A percentile compares a stretch with the other conserved stretches of the same genome.
These are phyloP conservation scores for Sminthurides aquaticus DNA, from an alignment of 2,888 invertebrate genomes.

Conservation along the genomic window DNA sequence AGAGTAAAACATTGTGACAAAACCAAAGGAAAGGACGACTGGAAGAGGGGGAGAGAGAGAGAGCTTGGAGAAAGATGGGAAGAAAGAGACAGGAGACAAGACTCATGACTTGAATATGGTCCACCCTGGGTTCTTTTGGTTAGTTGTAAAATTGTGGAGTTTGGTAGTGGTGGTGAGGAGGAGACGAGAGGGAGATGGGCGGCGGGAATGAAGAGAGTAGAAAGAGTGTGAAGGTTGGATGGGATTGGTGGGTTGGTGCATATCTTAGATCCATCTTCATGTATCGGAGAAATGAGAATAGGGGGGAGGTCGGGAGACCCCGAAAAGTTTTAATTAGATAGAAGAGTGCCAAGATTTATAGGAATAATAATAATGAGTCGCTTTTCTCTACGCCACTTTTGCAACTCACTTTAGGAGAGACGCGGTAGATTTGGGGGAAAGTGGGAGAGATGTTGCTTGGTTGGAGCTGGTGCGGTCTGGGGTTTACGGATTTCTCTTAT, in stretches of 20 bases:
- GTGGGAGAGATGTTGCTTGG: too few species aligned
- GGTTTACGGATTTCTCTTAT: too few species aligned
- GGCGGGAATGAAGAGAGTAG: too few species aligned
- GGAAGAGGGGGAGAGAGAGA: background rate
- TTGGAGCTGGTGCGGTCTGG: too few species aligned
- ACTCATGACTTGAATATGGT: background rate
- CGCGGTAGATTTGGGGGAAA: too few species aligned
- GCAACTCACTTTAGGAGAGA: slow-evolving; percentile 14
- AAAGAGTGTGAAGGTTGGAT: too few species aligned
- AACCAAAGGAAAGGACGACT: background rate
- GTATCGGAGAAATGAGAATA: slow-evolving; percentile 17
- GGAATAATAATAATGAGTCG: slow-evolving; percentile 33
- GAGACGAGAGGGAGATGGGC: too few species aligned
- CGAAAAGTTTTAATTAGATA: slow-evolving; percentile 35
- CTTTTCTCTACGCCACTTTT: slow-evolving; percentile 14
- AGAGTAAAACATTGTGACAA: background rate
- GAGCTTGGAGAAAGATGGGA: background rate
- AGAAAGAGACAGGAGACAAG: background rate
- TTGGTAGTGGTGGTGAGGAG: too few species aligned
- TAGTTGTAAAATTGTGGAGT: too few species aligned
- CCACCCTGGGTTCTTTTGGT: background rate
- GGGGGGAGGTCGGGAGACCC: slow-evolving; percentile 29
- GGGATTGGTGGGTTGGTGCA: too few species aligned
- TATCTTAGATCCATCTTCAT: background rate
- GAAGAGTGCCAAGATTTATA: slow-evolving; percentile 33